Percentiles rank a stretch among this genome's conserved stretches.
Evolutionary conservation across 2,797 vertebrate genomes (phyloP).

Genomic region (Adrianichthys oophorus): DNA sequence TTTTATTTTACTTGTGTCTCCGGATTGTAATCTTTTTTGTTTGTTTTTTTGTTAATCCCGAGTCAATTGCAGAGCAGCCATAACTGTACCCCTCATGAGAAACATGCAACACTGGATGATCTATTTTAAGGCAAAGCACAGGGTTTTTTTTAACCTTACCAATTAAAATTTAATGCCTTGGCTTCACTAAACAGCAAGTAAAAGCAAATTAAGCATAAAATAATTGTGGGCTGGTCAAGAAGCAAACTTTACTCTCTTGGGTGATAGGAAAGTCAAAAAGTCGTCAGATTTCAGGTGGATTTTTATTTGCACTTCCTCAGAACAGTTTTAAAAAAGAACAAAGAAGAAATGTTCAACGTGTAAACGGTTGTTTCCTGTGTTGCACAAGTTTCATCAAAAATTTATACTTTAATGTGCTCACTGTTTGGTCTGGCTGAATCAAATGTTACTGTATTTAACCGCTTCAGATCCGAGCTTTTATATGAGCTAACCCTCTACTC

Average conservation of each 20-base stretch:
- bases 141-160: not conserved
- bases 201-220: not conserved
- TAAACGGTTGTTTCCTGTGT: too few species aligned
- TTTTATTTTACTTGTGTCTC: not conserved
- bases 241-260: too few species aligned
- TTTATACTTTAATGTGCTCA: too few species aligned
- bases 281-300: not conserved
- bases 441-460: too few species aligned
- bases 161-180: not conserved
- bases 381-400: too few species aligned
- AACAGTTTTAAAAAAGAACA: not conserved
- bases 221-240: not conserved
- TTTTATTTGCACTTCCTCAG: not conserved
- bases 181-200: not conserved
- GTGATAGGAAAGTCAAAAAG: not conserved
- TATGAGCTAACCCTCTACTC: too few species aligned
- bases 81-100: not conserved
- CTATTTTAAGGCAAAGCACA: not conserved
- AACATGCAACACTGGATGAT: not conserved
- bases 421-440: too few species aligned
- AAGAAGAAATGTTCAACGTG: not conserved
- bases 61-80: not conserved
- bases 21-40: not conserved
- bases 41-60: not conserved
- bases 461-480: too few species aligned